phyloP scores from a whole-genome alignment of 2,113 vertebrate species.

The Pycnonotus jocosus region DNA sequence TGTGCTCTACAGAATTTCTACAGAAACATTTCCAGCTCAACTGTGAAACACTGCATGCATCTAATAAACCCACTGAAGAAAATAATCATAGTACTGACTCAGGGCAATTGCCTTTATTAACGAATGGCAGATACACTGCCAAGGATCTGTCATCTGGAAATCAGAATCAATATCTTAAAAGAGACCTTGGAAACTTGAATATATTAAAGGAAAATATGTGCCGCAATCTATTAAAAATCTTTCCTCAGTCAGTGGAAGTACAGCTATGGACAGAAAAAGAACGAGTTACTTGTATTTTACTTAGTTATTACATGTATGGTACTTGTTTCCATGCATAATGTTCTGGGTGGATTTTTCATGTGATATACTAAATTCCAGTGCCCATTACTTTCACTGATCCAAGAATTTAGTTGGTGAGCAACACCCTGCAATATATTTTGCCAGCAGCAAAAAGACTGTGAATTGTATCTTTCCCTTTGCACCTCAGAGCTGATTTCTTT shows the following conservation, averaged over 20 bases:
- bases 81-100: neutral
- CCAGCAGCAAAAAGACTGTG: neutral
- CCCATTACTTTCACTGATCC: neutral
- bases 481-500: neutral
- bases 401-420: neutral
- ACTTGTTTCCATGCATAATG: neutral
- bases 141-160: neutral
- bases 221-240: neutral
- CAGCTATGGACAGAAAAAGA: neutral
- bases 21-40: neutral
- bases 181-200: neutral
- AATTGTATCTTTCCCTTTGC: neutral
- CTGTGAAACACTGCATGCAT: neutral
- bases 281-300: neutral
- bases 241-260: neutral
- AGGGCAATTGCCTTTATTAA: neutral
- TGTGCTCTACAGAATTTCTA: neutral
- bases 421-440: neutral
- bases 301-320: neutral
- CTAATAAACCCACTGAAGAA: neutral
- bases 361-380: neutral
- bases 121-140: neutral
- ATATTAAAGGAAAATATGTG: neutral
- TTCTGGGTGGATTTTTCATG: neutral
- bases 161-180: conserved; percentile 10